phyloP scores from a whole-genome alignment of 2,113 vertebrate genomes.

The Phrynosoma platyrhinos region DNA sequence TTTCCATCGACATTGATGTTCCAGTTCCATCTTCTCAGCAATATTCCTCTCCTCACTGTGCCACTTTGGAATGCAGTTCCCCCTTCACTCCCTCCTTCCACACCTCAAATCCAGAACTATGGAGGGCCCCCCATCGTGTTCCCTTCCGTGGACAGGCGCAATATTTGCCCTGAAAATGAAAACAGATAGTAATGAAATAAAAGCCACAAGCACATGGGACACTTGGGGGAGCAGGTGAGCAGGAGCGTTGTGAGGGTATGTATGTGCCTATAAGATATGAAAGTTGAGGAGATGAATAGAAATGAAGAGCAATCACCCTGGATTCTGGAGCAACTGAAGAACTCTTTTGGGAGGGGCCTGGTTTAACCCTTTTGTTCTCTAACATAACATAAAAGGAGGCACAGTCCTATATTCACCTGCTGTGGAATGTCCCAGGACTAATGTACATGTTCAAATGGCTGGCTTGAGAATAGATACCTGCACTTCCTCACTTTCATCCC shows the following conservation, averaged over 20 bases:
- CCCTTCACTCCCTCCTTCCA: not conserved
- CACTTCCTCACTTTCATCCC: not conserved
- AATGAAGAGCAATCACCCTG: not conserved
- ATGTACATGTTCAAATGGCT: not conserved
- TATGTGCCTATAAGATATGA: not conserved
- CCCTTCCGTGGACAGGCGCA: constrained; percentile 38
- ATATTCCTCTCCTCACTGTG: too few species aligned
- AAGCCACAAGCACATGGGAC: constrained; percentile 31
- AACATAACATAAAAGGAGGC: not conserved
- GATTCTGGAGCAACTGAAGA: not conserved
- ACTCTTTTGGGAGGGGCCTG: not conserved
- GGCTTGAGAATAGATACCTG: not conserved
- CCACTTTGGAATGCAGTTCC: not conserved
- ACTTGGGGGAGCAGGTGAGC: not conserved
- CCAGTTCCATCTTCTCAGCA: not conserved
- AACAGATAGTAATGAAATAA: constrained; percentile 31
- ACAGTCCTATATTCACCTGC: not conserved
- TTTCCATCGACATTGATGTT: too few species aligned
- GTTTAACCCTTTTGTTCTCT: not conserved
- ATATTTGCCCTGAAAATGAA: constrained; percentile 30
- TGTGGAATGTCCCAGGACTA: not conserved
- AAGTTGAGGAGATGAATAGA: not conserved
- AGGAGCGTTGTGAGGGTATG: not conserved
- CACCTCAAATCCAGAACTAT: not conserved
- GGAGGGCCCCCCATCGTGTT: constrained; percentile 12